Percentiles rank a stretch among this genome's conserved stretches.
Conservation (phyloP, 2,888 invertebrate genomes). For the Eubasilissa splendida region DNA sequence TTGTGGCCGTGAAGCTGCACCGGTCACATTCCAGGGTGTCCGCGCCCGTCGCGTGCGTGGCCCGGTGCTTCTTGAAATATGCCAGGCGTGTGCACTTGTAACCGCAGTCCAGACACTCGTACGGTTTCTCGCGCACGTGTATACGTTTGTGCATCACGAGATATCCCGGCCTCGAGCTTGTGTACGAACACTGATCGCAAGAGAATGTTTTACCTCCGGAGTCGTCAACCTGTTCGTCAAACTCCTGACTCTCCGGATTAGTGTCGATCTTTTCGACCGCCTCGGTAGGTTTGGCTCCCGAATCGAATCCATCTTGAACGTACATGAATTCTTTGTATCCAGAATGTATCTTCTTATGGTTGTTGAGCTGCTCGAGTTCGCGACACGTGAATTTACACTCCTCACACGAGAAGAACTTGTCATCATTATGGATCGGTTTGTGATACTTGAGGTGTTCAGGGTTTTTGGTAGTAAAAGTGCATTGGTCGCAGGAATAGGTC, state of each 20-base stretch:
- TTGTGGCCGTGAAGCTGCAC: slow-evolving; percentile 45
- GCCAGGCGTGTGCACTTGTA: slow-evolving; percentile 51
- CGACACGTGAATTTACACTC: slow-evolving; percentile 50
- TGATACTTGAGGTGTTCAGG: slow-evolving; percentile 53
- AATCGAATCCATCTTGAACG: slow-evolving; percentile 28
- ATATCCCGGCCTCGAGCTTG: slow-evolving; percentile 45
- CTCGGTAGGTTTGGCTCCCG: not conserved
- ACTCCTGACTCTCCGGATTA: not conserved
- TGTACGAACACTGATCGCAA: slow-evolving; percentile 54
- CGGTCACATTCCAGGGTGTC: slow-evolving; percentile 41
- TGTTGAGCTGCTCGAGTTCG: slow-evolving; percentile 40
- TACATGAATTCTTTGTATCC: slow-evolving; percentile 37
- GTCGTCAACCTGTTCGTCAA: slow-evolving; percentile 15
- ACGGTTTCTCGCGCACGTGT: slow-evolving; percentile 46
- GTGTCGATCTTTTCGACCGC: not conserved
- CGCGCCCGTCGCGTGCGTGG: slow-evolving; percentile 41
- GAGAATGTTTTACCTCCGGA: slow-evolving; percentile 26
- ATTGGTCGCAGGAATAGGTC: slow-evolving; percentile 44
- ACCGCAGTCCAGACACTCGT: slow-evolving; percentile 51
- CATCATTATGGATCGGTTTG: slow-evolving; percentile 48
- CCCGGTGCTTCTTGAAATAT: slow-evolving; percentile 50
- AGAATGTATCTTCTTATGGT: slow-evolving; percentile 47
- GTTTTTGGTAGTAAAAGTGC: slow-evolving; percentile 51
- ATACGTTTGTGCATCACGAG: slow-evolving; percentile 52
- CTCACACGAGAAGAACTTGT: slow-evolving; percentile 49